Evolutionary conservation across 2,797 vertebrate species (phyloP), one percentile per base, ranked within the genome.

Genomic region (Semotilus atromaculatus): DNA sequence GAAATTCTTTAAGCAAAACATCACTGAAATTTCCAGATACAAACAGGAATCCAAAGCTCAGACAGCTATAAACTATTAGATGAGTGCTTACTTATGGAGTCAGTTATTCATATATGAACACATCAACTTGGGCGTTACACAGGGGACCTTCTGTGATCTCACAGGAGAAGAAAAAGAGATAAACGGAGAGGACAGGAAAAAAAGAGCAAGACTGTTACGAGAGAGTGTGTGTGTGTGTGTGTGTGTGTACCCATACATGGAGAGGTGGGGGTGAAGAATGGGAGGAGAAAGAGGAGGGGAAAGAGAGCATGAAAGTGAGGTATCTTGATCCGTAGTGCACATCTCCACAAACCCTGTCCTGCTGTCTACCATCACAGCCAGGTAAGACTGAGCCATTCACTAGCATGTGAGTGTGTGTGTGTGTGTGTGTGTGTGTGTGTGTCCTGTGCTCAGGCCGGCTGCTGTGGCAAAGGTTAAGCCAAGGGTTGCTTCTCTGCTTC

Each of bases 301-400:
- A 84, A 85, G 84, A 80, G 80, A 79, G 76, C 75, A 84, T 62
- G 82, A 82, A 36, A 82, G 55, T 36, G 23, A 85, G 78, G 75
- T 87, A 86, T 75, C 80, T 82, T 84, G 88, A 89, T 76, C 72
- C 67, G 72, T 83, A 85, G 89, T 84, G 86, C 89, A 90, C 89
- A 86, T 91, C 86, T 88, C 89, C 88, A 53, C 76, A 14, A 85
- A 75, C 88, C 86, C 80, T 81, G 85, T 86, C 85, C 87, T 80
- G 88, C 89, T 74, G 83, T 86, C 87, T 81, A 86, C 89, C 75
- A 23, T 77, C 89, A 90, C 84, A 83, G 82, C 85, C 93, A 95
- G 95, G 95, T 95, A 94, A 86, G 94, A 89, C 62, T 14, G n/a
- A 81, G 78, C 31, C 58, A 14, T 79, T 78, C 79, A 29, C 70